Conservation (phyloP, 2,113 vertebrate genomes). For the Pitta sordida region DNA sequence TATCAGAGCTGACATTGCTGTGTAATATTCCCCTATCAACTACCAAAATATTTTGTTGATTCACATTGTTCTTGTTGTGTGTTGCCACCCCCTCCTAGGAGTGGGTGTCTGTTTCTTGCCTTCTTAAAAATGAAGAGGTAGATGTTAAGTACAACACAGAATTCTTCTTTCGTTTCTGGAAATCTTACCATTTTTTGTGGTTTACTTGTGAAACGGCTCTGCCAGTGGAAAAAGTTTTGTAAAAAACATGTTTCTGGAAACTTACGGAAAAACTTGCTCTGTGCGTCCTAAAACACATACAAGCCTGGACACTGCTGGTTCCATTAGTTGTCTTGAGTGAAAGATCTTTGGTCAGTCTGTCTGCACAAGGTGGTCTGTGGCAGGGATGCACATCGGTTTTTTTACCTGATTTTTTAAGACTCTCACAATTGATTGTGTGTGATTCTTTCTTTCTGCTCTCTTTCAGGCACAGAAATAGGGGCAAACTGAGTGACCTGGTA, state of each 20-base stretch:
- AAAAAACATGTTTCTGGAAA: not conserved
- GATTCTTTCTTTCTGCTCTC: not conserved
- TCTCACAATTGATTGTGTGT: not conserved
- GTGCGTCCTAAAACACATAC: not conserved
- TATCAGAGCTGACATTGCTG: not conserved
- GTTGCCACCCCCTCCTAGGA: not conserved
- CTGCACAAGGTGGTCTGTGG: not conserved
- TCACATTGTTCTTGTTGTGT: not conserved
- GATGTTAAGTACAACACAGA: not conserved
- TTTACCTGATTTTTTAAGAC: not conserved
- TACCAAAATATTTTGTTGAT: not conserved
- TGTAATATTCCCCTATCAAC: not conserved
- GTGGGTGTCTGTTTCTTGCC: not conserved
- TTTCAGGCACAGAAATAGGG: constrained; percentile 90
- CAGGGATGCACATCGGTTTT: not conserved
- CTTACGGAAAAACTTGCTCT: not conserved
- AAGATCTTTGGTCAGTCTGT: not conserved
- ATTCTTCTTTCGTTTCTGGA: not conserved
- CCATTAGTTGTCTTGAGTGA: not conserved
- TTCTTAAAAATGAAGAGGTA: not conserved
- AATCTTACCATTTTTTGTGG: not conserved
- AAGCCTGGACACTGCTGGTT: not conserved
- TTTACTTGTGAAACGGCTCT: not conserved
- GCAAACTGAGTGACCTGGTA: constrained; percentile 94
- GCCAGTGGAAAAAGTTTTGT: not conserved